Evolutionary conservation across 2,113 vertebrate genomes (phyloP), one percentile per base, ranked within the genome.

Genomic region (Otolemur garnettii): DNA sequence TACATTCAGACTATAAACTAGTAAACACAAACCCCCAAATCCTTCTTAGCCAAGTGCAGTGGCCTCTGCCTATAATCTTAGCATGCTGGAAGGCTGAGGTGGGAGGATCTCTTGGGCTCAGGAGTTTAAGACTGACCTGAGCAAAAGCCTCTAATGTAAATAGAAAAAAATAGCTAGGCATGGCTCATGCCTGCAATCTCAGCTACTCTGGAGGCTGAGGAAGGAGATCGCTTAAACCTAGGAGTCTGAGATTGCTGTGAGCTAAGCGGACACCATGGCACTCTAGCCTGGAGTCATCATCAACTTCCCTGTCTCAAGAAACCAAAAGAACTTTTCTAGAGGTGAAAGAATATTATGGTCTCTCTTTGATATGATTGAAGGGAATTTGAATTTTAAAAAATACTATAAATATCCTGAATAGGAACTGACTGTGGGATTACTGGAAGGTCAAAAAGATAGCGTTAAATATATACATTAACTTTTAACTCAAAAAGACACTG

Each of bases 1-100:
- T 87, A 77, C 66, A 87, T 38, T 95, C 30, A 62, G 38, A 38
- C 15, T 66, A 17, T 80, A 74, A 38, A 91, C 84, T 86, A 93
- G 92, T 22, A 93, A 72, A 97, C 50, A 93, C 7, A 66, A 83
- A 80, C n/a, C 35, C 42, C 28, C 53, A 87, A 92, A 59, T 60
- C 57, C 86, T 17, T 53, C 55, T 75, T 93, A 84, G 60, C 69
- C 38, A 84, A 5, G 45, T 45, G 45, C 8, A 45, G 45, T 45
- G 45, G 45, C 45, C 6, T 7, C 1, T 50, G 45, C 8, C 45
- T 8, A 50, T 50, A 50, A 50, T 50, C 10, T 0, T 50, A 50
- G 45, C 45, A 50, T 9, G 1, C 45, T 50, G 45, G 45, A 50
- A 50, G 45, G 45, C 45, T 50, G 45, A 50, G 45, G 45, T 50